Conservation (phyloP, 2,113 vertebrate genomes). For the Falcunculus frontatus region DNA sequence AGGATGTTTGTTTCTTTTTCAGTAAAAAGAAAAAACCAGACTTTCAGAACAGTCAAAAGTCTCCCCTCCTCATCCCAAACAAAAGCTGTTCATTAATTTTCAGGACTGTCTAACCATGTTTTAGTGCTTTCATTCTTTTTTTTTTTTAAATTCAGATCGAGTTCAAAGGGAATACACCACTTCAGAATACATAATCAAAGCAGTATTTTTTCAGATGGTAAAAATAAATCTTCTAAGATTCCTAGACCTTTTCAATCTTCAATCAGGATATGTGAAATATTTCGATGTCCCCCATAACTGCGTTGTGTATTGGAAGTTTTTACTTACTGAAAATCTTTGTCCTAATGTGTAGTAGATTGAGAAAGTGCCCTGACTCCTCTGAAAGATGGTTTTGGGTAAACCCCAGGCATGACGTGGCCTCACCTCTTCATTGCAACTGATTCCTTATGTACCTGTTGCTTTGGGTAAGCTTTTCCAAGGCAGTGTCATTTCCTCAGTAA, state of each 20-base stretch:
- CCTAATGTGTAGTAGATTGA: not conserved
- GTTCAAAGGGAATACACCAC: slow-evolving; percentile 13
- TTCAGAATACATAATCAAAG: slow-evolving; percentile 21
- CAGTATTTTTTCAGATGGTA: not conserved
- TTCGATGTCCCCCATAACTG: not conserved
- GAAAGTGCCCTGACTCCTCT: not conserved
- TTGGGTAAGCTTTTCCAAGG: not conserved
- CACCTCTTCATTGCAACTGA: not conserved
- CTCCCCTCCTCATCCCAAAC: not conserved
- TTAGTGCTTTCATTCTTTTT: not conserved
- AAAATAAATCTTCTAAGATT: slow-evolving; percentile 1
- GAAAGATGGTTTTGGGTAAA: not conserved
- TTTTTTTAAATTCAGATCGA: not conserved
- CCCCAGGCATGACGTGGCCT: not conserved
- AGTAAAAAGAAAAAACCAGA: not conserved
- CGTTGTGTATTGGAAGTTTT: not conserved
- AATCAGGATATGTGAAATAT: not conserved
- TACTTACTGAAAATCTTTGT: not conserved
- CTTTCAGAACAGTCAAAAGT: not conserved
- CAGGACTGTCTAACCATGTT: not conserved
- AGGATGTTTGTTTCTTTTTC: not conserved
- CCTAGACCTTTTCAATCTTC: not conserved
- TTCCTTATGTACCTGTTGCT: not conserved
- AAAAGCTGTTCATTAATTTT: not conserved
- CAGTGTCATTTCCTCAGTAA: not conserved